Percentiles rank a stretch among this genome's conserved stretches.
phyloP scores from a whole-genome alignment of 2,888 invertebrate species.

The Epicampocera succincta region DNA sequence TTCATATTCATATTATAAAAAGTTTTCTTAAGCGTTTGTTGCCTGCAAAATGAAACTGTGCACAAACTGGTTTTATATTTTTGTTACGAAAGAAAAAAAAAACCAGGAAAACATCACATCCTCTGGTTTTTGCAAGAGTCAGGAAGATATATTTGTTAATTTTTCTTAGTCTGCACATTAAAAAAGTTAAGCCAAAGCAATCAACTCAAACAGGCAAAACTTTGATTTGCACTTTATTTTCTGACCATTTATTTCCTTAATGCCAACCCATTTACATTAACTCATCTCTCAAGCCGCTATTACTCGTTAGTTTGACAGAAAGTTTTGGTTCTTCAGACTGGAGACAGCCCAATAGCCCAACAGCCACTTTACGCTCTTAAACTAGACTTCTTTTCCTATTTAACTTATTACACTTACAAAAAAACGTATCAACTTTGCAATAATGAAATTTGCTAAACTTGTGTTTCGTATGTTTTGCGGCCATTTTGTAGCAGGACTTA shows the following conservation, averaged over 20 bases:
- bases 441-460: too few relatives aligned
- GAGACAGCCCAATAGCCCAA: not conserved
- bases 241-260: constrained; percentile 70
- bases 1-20: too few relatives aligned
- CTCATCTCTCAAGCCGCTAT: constrained; percentile 29
- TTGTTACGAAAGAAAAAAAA: too few relatives aligned
- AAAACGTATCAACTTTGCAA: too few relatives aligned
- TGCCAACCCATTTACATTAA: constrained; percentile 33
- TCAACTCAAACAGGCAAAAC: constrained; percentile 74
- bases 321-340: constrained; percentile 36
- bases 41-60: too few relatives aligned
- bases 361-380: not conserved
- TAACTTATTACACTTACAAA: too few relatives aligned
- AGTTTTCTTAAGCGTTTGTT: not conserved
- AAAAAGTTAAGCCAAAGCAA: constrained; percentile 71
- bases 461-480: too few relatives aligned
- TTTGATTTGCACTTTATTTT: constrained; percentile 78
- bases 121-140: not conserved
- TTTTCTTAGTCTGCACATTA: not conserved
- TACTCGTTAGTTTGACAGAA: constrained; percentile 50
- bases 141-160: constrained; percentile 1
- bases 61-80: too few relatives aligned
- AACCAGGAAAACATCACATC: constrained; percentile 33
- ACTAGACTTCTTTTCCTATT: too few relatives aligned
- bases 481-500: too few relatives aligned